These are phyloP conservation scores for Bolborhynchus lineola DNA, from an alignment of 2,113 vertebrate species.

Conservation along the genomic window DNA sequence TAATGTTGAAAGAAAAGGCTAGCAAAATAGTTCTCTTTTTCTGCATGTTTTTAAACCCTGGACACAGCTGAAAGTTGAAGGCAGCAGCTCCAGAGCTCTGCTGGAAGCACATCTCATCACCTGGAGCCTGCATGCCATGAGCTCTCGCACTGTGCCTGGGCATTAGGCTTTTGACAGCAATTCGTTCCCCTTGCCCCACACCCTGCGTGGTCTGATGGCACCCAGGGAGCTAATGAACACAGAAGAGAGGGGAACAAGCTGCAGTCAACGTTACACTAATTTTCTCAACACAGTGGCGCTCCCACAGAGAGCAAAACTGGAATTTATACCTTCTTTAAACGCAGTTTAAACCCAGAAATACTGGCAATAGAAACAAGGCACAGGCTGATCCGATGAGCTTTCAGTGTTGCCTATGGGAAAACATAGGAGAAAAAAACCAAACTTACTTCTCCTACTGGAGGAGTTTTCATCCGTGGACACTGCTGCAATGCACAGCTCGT, in stretches of 20 bases:
- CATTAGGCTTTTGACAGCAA: background rate
- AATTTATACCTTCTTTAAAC: background rate
- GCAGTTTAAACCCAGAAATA: background rate
- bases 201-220: background rate
- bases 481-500: slow-evolving; percentile 81
- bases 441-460: slow-evolving; percentile 69
- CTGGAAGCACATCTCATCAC: background rate
- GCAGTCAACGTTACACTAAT: background rate
- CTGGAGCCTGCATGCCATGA: background rate
- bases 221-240: background rate
- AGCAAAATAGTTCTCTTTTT: background rate
- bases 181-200: background rate
- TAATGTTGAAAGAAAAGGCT: background rate
- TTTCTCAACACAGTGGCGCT: background rate
- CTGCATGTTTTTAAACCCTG: background rate
- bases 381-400: background rate
- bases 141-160: background rate
- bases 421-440: background rate
- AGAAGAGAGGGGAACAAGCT: background rate
- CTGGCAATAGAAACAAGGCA: background rate
- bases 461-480: slow-evolving; percentile 55
- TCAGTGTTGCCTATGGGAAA: background rate
- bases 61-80: background rate
- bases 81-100: background rate
- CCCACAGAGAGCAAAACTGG: background rate